Percentiles rank a stretch among this genome's conserved stretches.
Conservation (phyloP, 2,113 vertebrate genomes). For the Macaca fascicularis region T2T-MFA8v1.1 NC_088375.1:152762501-152763000, state of each 20-base stretch:
- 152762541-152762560: not conserved
- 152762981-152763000: too few species aligned
- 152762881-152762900: too few species aligned
- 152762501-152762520: not conserved
- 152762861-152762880: not conserved
- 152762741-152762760: not conserved
- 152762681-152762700: not conserved
- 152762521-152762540: not conserved
- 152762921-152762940: too few species aligned
- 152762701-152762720: not conserved
- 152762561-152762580: not conserved
- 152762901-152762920: too few species aligned
- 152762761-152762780: not conserved
- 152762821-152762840: not conserved
- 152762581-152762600: not conserved
- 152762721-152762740: not conserved
- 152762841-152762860: too few species aligned
- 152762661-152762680: not conserved
- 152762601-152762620: not conserved
- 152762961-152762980: too few species aligned
- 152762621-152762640: not conserved
- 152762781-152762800: not conserved
- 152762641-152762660: not conserved
- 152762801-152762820: not conserved
- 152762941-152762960: too few species aligned